Evolutionary conservation across 2,888 invertebrate genomes (phyloP), one percentile per base, ranked within the genome.

Genomic region (Tetropium fuscum): DNA sequence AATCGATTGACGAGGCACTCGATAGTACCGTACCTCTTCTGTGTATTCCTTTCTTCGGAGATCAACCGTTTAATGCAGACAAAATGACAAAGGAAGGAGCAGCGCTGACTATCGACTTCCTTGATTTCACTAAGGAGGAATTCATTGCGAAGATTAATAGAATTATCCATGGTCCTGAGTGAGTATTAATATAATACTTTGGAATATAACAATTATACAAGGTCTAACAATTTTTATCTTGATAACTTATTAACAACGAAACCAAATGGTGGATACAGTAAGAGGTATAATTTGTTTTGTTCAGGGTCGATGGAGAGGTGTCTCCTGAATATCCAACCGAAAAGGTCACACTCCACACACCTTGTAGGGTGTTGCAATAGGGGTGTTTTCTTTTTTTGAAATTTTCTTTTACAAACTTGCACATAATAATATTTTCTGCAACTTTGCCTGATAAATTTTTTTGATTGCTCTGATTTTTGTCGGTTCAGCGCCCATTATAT

Each of bases 31-130:
- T 74, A 8, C 77, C 77, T 0, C 63, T 76, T 43, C 47, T 78
- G 10, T 59, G 66, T 3, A 69, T 77, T 27, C 77, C 75, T 16
- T 70, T 76, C 48, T 69, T 72, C 41, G 73, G 41, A n/a, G 76
- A 76, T 57, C 77, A 76, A 53, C 56, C 43, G 22, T 55, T 49
- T 18, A 77, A 77, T 63, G 65, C 70, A 4, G 60, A 73, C 41
- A 60, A 67, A 53, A 55, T 72, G 38, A 65, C 49, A 0, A 36
- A 55, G 4, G 65, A 61, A 36, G 74, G 74, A 1, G 66, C 62
- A 7, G 74, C 64, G 5, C 59, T 74, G 5, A 49, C 53, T 1
- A 30, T 76, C 7, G 58, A 71, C 53, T 64, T 68, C 43, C 41
- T 61, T 36, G 60, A 58, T 7, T 72, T 75, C 45, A 71, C 69